Evolutionary conservation across 2,888 invertebrate species (phyloP).

Genomic region (Mystacides longicornis): DNA sequence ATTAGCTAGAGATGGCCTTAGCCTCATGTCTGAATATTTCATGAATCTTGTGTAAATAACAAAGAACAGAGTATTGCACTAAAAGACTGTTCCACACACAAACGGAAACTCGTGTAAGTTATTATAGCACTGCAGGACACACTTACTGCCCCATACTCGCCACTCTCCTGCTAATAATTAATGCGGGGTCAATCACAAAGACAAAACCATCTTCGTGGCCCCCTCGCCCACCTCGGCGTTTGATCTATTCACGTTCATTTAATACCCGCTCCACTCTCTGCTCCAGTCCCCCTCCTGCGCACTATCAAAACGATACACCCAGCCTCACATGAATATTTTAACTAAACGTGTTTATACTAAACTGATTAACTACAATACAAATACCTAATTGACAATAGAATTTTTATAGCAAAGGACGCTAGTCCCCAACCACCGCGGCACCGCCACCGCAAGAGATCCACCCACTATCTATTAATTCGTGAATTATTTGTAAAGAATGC

Average conservation of each 20-base stretch:
- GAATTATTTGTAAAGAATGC: not conserved
- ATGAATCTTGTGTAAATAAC: constrained; percentile 24
- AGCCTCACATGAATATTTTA: too few relatives aligned
- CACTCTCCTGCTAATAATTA: constrained; percentile 53
- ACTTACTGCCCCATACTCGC: constrained; percentile 32
- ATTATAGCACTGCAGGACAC: constrained; percentile 24
- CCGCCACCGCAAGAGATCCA: too few relatives aligned
- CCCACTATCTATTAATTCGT: too few relatives aligned
- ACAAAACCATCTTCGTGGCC: constrained; percentile 31
- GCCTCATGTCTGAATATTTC: constrained; percentile 22
- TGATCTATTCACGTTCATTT: not conserved
- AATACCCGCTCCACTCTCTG: too few relatives aligned
- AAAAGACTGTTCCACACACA: constrained; percentile 17
- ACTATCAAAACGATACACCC: too few relatives aligned
- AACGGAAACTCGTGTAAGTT: constrained; percentile 26
- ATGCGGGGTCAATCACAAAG: constrained; percentile 51
- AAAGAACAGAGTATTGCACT: constrained; percentile 23
- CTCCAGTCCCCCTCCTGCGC: too few relatives aligned
- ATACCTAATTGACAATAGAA: too few relatives aligned
- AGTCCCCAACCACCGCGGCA: too few relatives aligned
- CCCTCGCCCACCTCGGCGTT: not conserved
- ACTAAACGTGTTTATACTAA: too few relatives aligned
- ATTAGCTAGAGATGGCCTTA: constrained; percentile 24
- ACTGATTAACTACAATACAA: too few relatives aligned
- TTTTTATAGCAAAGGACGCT: too few relatives aligned